Evolutionary conservation across 2,797 vertebrate genomes (phyloP).

Genomic region (Myripristis murdjan): DNA sequence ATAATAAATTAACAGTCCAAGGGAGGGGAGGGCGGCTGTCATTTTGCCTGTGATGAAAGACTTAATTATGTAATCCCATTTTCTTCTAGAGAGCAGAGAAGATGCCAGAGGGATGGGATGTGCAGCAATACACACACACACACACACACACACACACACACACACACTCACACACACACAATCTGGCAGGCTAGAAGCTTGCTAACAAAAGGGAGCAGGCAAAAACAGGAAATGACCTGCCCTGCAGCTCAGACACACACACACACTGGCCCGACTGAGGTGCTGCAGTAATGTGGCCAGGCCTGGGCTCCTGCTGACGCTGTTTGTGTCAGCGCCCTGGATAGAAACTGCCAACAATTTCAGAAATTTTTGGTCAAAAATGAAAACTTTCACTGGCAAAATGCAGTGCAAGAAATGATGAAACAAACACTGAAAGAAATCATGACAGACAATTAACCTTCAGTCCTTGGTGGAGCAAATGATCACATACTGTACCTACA

Average conservation of each 20-base stretch:
- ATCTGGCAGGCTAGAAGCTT: conserved; percentile 25
- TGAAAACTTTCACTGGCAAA: too few relatives aligned
- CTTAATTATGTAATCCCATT: conserved; percentile 80
- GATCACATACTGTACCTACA: too few relatives aligned
- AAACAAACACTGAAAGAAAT: too few relatives aligned
- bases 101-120: conserved; percentile 53
- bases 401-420: too few relatives aligned
- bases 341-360: too few relatives aligned
- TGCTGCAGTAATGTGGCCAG: neutral
- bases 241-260: neutral
- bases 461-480: too few relatives aligned
- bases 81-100: conserved; percentile 63
- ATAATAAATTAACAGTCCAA: conserved; percentile 57
- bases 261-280: conserved; percentile 9
- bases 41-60: conserved; percentile 69
- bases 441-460: too few relatives aligned
- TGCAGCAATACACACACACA: neutral
- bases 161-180: conserved; percentile 13
- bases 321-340: too few relatives aligned
- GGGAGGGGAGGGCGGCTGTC: conserved; percentile 38
- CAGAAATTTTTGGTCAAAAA: too few relatives aligned
- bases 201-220: conserved; percentile 28
- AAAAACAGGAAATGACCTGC: conserved; percentile 8
- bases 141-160: conserved; percentile 1
- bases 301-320: too few relatives aligned